These are phyloP conservation scores for Ailurus styani DNA, from an alignment of 2,113 vertebrate species.

Conservation along the genomic window DNA sequence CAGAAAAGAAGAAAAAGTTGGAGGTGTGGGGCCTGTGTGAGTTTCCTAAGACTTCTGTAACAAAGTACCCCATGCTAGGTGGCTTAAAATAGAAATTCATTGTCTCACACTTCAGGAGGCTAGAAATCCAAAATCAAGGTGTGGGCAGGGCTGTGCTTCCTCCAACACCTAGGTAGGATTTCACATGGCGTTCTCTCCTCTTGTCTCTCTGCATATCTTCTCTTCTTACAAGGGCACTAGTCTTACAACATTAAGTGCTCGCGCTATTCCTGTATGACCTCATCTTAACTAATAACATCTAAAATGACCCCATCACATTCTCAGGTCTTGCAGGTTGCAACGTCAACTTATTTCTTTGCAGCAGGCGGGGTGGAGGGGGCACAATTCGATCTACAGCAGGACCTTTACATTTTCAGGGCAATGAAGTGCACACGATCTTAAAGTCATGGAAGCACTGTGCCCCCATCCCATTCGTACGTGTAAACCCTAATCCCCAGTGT, in stretches of 20 bases:
- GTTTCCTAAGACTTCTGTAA: background rate
- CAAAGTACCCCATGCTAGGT: background rate
- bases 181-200: accelerated
- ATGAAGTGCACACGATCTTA: background rate
- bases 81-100: background rate
- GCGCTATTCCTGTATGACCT: background rate
- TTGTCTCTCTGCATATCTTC: background rate
- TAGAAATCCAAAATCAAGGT: background rate
- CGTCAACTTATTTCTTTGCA: background rate
- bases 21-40: background rate
- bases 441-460: background rate
- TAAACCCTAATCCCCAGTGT: background rate
- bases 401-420: background rate
- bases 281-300: background rate
- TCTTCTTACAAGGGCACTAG: background rate
- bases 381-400: background rate
- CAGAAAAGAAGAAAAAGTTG: background rate
- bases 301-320: background rate
- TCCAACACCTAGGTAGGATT: background rate
- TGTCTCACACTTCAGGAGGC: accelerated
- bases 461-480: background rate
- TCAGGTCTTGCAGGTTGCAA: background rate
- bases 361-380: no score
- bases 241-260: background rate
- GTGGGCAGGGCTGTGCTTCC: accelerated